Evolutionary conservation across 2,888 invertebrate genomes (phyloP).

Genomic region (Orthosia cruda): DNA sequence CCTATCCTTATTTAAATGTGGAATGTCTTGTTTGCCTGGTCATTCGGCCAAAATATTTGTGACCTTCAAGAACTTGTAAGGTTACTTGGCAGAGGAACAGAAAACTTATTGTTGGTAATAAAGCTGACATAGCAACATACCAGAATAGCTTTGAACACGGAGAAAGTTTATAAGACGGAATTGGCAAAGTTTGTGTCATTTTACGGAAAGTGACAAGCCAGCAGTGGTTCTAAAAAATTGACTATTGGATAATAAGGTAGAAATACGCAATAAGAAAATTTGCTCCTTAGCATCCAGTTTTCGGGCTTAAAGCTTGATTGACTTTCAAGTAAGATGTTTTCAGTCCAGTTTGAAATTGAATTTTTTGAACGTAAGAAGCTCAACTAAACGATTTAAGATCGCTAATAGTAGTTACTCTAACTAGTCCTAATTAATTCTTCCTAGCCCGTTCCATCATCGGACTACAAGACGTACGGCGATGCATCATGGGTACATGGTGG

Average conservation of each 20-base stretch:
- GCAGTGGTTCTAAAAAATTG: neutral
- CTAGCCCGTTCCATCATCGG: too few relatives aligned
- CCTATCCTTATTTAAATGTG: constrained; percentile 36
- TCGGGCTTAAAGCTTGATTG: too few relatives aligned
- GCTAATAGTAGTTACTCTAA: too few relatives aligned
- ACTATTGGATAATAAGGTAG: neutral
- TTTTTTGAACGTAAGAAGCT: too few relatives aligned
- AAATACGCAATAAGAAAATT: too few relatives aligned
- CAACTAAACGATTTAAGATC: too few relatives aligned
- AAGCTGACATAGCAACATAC: constrained; percentile 32
- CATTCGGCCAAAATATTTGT: constrained; percentile 53
- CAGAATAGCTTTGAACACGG: constrained; percentile 22
- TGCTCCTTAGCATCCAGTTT: neutral
- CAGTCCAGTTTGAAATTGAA: neutral
- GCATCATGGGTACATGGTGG: too few relatives aligned
- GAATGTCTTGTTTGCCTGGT: constrained; percentile 48
- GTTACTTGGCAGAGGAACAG: constrained; percentile 54
- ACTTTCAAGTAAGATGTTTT: neutral
- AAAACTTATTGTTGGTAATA: constrained; percentile 47
- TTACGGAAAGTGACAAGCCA: constrained; percentile 12
- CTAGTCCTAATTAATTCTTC: too few relatives aligned
- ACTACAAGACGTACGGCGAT: too few relatives aligned
- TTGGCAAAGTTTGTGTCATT: constrained; percentile 17
- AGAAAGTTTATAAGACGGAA: constrained; percentile 20
- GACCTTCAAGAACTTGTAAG: constrained; percentile 56